Evolutionary conservation across 1,140 invertebrate species (phyloP).

Genomic region (Idris sp.): DNA sequence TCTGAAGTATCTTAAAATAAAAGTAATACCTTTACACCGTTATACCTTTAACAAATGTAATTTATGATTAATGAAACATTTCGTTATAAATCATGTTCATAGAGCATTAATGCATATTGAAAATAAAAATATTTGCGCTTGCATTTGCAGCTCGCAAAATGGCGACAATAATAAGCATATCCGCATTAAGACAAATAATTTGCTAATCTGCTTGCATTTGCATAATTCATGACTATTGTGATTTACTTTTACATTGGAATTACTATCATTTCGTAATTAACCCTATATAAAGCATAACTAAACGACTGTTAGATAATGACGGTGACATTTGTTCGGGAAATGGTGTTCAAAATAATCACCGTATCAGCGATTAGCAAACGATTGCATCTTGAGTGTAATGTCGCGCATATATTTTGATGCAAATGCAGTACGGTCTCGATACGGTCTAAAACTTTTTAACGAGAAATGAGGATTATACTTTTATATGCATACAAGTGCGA

Average conservation of each 20-base stretch:
- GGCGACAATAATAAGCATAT: conserved; percentile 6
- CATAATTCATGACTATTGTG: conserved; percentile 15
- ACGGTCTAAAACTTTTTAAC: background rate
- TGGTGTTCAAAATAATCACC: background rate
- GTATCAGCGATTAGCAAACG: too few species aligned
- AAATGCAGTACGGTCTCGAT: too few species aligned
- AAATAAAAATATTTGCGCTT: conserved; percentile 9
- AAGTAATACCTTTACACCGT: conserved; percentile 5
- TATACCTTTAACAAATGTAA: conserved; percentile 3
- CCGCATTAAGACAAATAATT: conserved; percentile 24
- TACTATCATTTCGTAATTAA: conserved; percentile 22
- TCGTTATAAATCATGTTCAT: conserved; percentile 31
- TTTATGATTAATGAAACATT: conserved; percentile 40
- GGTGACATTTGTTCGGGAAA: conserved; percentile 5
- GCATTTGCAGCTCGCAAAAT: conserved; percentile 18
- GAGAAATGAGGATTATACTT: conserved; percentile 10
- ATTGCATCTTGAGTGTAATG: too few species aligned
- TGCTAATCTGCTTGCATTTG: conserved; percentile 20
- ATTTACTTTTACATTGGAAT: conserved; percentile 23
- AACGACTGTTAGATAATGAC: conserved; percentile 4
- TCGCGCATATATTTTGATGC: too few species aligned
- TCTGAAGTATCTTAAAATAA: too few species aligned
- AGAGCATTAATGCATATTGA: conserved; percentile 11
- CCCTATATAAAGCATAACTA: conserved; percentile 13
- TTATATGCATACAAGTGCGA: too few species aligned